These are phyloP conservation scores for Fistularia tabacaria DNA, from an alignment of 2,797 vertebrate species.

Conservation along the genomic window DNA sequence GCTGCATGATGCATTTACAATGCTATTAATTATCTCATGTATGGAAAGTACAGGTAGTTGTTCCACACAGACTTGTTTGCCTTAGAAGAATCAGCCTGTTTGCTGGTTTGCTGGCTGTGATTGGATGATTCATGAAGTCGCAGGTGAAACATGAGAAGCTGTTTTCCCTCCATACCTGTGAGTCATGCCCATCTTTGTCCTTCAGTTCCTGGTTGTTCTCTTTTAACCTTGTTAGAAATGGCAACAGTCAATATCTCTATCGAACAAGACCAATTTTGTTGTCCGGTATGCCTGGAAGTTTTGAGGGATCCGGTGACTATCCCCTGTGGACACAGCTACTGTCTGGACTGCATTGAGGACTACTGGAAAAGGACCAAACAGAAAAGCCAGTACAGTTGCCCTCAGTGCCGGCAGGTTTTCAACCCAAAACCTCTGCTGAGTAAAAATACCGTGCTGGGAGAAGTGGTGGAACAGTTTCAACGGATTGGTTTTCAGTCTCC, in stretches of 20 bases:
- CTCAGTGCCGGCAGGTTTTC: slow-evolving; percentile 72
- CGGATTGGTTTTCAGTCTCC: slow-evolving; percentile 1
- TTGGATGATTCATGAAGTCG: slow-evolving; percentile 46
- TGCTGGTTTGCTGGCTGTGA: slow-evolving; percentile 23
- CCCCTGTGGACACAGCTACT: slow-evolving; percentile 76
- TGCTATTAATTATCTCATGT: too few relatives aligned
- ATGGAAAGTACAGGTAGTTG: too few relatives aligned
- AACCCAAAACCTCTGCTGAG: slow-evolving; percentile 65
- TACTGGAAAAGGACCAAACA: slow-evolving; percentile 70
- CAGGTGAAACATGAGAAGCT: slow-evolving; percentile 52
- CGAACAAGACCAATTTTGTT: slow-evolving; percentile 74
- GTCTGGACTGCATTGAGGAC: slow-evolving; percentile 71
- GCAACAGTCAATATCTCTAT: slow-evolving; percentile 70
- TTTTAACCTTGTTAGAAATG: slow-evolving; percentile 37
- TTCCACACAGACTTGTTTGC: too few relatives aligned
- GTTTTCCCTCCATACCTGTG: slow-evolving; percentile 40
- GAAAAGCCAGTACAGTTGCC: slow-evolving; percentile 68
- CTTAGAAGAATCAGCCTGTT: too few relatives aligned
- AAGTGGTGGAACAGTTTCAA: slow-evolving; percentile 66
- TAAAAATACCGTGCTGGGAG: slow-evolving; percentile 69
- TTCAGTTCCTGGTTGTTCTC: slow-evolving; percentile 6
- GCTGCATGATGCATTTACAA: too few relatives aligned
- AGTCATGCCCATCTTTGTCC: slow-evolving; percentile 31
- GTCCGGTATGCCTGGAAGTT: slow-evolving; percentile 71
- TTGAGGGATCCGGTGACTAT: slow-evolving; percentile 73